Evolutionary conservation across 2,888 invertebrate species (phyloP).

Genomic region (Tyria jacobaeae): DNA sequence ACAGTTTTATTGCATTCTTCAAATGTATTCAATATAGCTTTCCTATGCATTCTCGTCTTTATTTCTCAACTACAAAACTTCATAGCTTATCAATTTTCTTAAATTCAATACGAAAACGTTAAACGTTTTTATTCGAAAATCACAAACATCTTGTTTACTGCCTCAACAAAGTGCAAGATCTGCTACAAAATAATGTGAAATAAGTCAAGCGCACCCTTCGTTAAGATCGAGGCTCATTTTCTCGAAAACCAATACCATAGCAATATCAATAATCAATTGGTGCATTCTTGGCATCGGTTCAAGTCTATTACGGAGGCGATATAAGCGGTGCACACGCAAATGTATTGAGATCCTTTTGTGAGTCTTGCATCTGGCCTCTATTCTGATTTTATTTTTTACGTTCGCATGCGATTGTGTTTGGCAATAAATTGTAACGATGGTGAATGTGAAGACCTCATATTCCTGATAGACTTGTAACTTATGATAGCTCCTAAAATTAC

Average conservation of each 20-base stretch:
- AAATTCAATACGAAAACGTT: not conserved
- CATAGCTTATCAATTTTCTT: not conserved
- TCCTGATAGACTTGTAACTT: slow-evolving; percentile 13
- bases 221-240: slow-evolving; percentile 67
- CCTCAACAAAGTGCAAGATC: slow-evolving; percentile 23
- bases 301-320: slow-evolving; percentile 78
- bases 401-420: slow-evolving; percentile 41
- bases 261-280: slow-evolving; percentile 86
- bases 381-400: slow-evolving; percentile 48
- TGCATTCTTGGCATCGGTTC: slow-evolving; percentile 83
- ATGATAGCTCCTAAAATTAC: no score
- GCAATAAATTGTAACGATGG: slow-evolving; percentile 44
- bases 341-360: slow-evolving; percentile 74
- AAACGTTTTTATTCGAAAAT: slow-evolving; percentile 5
- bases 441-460: slow-evolving; percentile 26
- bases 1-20: not conserved
- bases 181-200: slow-evolving; percentile 46
- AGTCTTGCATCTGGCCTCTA: slow-evolving; percentile 65
- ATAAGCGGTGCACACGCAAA: slow-evolving; percentile 74
- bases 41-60: not conserved
- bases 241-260: slow-evolving; percentile 78
- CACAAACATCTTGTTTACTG: slow-evolving; percentile 32
- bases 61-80: not conserved
- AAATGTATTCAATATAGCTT: slow-evolving; percentile 1
- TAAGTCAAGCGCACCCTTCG: slow-evolving; percentile 55